Percentiles rank a stretch among this genome's conserved stretches.
Conservation (phyloP, 2,888 invertebrate genomes). For the Megamerina dolium region DNA sequence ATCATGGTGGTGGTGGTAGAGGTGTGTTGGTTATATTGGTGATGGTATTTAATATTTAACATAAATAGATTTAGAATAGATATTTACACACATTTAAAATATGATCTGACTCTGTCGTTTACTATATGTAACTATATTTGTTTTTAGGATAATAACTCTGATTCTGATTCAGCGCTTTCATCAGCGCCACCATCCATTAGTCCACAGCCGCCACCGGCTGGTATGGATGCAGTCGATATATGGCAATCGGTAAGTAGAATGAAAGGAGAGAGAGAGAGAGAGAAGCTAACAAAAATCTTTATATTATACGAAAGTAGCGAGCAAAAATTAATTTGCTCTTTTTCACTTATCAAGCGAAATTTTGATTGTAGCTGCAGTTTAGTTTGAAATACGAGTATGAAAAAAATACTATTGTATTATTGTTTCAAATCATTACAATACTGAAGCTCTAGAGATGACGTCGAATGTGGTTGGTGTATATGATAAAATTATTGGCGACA, state of each 20-base stretch:
- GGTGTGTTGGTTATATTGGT: too few species aligned
- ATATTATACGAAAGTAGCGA: not conserved
- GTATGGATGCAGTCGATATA: conserved; percentile 44
- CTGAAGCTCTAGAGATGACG: too few species aligned
- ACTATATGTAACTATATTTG: too few species aligned
- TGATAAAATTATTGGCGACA: too few species aligned
- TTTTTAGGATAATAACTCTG: conserved; percentile 47
- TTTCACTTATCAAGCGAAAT: not conserved
- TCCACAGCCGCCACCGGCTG: conserved; percentile 56
- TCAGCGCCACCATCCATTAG: conserved; percentile 66
- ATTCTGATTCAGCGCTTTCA: conserved; percentile 63
- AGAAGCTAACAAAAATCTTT: not conserved
- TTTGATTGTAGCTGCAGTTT: too few species aligned
- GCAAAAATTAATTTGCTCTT: not conserved
- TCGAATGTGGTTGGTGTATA: too few species aligned
- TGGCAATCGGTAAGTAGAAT: conserved; percentile 46
- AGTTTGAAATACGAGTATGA: too few species aligned
- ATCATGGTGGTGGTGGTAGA: too few species aligned
- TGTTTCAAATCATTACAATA: too few species aligned
- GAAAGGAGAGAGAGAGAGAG: not conserved
- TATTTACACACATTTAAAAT: too few species aligned
- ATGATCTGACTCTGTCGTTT: not conserved
- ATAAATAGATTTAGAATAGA: not conserved
- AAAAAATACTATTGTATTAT: too few species aligned
- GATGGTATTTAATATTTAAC: not conserved